Base-by-base conservation (phyloP, 92 coral and sea anemone species). In the Heteractis magnifica region DNA sequence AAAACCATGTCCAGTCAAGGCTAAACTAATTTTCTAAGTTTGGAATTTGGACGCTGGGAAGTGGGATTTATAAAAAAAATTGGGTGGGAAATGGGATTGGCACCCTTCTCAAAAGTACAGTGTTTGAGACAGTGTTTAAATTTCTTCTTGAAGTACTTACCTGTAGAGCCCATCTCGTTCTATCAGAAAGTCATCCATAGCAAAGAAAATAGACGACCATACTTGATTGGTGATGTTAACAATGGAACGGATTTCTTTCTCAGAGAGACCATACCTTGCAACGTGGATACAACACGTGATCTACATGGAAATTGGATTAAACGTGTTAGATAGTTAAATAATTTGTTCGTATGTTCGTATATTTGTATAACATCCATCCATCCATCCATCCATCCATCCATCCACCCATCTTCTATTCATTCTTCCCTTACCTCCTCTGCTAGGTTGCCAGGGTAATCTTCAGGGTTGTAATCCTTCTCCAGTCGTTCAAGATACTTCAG, bases 141-240 rank as follows among this genome's bases (percentile, higher is more conserved):
- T 0, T 48, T 2, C 44, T n/a, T n/a, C 49, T 7, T n/a, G 11
- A 34, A n/a, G 10, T 26, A 20, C 70, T 82, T 86, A 95, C 98
- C 95, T 89, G 83, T 93, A 95, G 9, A 89, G 84, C 7, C 97
- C 98, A 58, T 94, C 84, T 48, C 97, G 89, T 70, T 92, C 94
- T 49, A 91, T 86, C 34, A 95, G 77, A 86, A 93, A 95, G 51
- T 93, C 96, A 52, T 93, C 98, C 79, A 95, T 84, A 6, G 97
- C 94, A 58, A 95, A 95, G 87, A 88, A 93, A 26, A 91, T 83
- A 41, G 92, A 91, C 15, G 98, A 95, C 98, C 98, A 95, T 60
- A 80, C 90, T 65, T 89, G 97, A 78, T 91, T 92, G 77, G 88
- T 72, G 49, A 95, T 87, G 48, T 88, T 79, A 3, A 95, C 85